Conservation (phyloP, 2,113 vertebrate genomes). For the Probosciger aterrimus region DNA sequence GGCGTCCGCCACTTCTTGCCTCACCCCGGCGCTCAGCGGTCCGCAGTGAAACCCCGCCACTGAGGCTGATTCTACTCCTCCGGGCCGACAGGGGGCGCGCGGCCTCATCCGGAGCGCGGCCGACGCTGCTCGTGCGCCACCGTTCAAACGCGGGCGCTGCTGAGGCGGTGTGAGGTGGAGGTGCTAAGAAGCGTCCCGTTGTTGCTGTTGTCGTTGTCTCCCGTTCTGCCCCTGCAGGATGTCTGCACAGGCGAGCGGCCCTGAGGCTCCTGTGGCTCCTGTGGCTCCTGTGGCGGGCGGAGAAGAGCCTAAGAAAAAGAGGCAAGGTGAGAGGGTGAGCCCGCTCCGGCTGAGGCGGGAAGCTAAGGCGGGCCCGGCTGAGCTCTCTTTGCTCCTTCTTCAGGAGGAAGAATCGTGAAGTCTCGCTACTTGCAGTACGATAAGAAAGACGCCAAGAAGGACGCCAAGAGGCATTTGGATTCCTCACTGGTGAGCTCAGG, state of each 20-base stretch:
- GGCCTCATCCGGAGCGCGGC: accelerated
- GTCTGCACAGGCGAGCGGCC: background rate
- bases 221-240: background rate
- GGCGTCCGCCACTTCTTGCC: accelerated
- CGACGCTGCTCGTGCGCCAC: background rate
- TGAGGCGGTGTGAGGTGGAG: background rate
- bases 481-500: background rate
- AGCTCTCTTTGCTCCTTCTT: background rate
- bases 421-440: slow-evolving; percentile 65
- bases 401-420: slow-evolving; percentile 47
- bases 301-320: accelerated
- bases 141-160: background rate
- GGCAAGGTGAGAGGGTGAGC: background rate
- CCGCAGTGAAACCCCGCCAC: background rate
- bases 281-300: accelerated
- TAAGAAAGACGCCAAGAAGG: slow-evolving; percentile 13
- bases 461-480: background rate
- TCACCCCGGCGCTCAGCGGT: no score
- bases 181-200: background rate
- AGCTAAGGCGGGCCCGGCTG: background rate
- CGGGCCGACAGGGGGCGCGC: background rate
- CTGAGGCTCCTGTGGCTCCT: accelerated
- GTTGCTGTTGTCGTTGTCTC: no score
- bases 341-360: background rate
- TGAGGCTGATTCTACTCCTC: background rate